Evolutionary conservation across 2,113 vertebrate species (phyloP), one percentile per base, ranked within the genome.

Genomic region (Balaeniceps rex): DNA sequence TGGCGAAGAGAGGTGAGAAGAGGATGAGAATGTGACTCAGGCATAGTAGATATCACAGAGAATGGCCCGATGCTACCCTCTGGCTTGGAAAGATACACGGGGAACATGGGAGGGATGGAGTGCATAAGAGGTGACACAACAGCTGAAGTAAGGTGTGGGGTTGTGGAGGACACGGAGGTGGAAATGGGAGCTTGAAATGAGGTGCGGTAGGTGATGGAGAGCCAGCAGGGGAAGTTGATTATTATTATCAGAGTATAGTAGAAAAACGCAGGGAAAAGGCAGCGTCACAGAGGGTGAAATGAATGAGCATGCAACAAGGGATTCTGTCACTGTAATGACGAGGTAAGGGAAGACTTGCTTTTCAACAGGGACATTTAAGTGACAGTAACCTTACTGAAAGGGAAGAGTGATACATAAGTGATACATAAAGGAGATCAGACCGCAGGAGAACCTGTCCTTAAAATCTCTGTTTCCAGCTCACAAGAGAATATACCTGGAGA

Each of bases 71-170:
- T 47, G 47, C 40, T 61, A 25, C 29, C 19, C 16, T 66, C 38
- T 34, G 70, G 8, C 42, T 86, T 47, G 51, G 42, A 51, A 23
- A 70, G 49, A 33, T 0, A 0, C 38, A 11, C 11, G 0, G 4
- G 46, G 31, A 19, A 8, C 0, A 0, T 26, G n/a, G 54, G 36
- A 88, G 51, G 31, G 49, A 42, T 42, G 58, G 26, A 57, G 42
- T 11, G 46, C 10, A 0, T 29, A 26, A 80, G 58, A 88, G 42
- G 28, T 83, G 89, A 40, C 26, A 47, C 17, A 84, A 36, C 29
- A 72, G 34, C 40, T 88, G 40, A 79, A 70, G 19, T 52, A 19
- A 87, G 23, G 46, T 29, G 36, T 19, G 76, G 78, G 55, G 58
- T 70, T 9, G 3, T 74, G 70, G 63, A 85, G 60, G 74, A 79